phyloP scores from a whole-genome alignment of 2,113 vertebrate species.

The Elephantulus edwardii region DNA sequence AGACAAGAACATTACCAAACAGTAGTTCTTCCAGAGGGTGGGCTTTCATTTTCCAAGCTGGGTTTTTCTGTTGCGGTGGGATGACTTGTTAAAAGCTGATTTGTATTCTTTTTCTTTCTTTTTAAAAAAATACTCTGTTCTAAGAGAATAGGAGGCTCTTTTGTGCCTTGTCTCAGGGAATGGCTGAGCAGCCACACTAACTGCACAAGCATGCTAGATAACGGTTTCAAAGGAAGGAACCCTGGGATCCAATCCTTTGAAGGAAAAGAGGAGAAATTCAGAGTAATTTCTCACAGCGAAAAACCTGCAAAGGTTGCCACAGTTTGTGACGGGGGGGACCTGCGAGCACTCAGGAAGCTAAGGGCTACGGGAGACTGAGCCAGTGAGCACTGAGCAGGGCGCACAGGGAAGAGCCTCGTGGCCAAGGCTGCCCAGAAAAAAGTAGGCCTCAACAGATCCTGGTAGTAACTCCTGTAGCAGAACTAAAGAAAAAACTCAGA shows the following conservation, averaged over 20 bases:
- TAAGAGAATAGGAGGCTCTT: not conserved
- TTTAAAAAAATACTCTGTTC: accelerated
- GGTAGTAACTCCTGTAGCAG: not conserved
- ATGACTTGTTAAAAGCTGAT: not conserved
- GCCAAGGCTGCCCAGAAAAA: no score
- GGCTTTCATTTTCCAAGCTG: not conserved
- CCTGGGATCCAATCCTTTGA: not conserved
- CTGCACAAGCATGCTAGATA: not conserved
- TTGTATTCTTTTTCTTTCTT: not conserved
- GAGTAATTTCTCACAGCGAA: not conserved
- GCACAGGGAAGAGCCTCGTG: not conserved
- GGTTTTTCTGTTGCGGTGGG: not conserved
- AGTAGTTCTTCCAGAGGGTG: not conserved
- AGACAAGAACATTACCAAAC: not conserved
- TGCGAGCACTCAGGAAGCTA: not conserved
- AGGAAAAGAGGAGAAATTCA: not conserved
- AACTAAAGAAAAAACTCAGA: not conserved
- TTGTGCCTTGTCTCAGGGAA: not conserved
- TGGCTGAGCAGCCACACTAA: not conserved
- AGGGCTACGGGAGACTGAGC: not conserved
- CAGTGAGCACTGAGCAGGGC: not conserved
- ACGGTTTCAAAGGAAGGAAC: not conserved
- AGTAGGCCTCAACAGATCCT: not conserved
- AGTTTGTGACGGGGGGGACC: no score
- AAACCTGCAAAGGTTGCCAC: not conserved